Conservation (phyloP, 1,140 invertebrate species). For the Diachasma alloeum region DNA sequence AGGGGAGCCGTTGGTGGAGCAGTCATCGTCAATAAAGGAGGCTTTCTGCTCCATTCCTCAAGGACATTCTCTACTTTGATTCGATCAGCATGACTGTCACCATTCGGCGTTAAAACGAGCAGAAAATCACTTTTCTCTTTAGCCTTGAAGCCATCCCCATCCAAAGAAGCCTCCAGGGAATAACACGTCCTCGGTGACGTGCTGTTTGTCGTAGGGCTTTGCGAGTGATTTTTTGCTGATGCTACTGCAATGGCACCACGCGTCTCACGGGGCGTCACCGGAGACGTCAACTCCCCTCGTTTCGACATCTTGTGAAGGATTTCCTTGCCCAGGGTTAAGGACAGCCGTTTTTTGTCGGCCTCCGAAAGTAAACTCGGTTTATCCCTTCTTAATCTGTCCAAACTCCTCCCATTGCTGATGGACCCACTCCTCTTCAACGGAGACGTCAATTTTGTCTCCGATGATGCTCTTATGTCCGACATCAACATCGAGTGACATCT, state of each 20-base stretch:
- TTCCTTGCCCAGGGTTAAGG: constrained; percentile 76
- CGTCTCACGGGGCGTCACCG: constrained; percentile 71
- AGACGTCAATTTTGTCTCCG: constrained; percentile 3
- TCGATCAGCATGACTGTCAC: constrained; percentile 47
- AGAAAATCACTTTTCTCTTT: constrained; percentile 62
- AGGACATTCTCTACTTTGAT: constrained; percentile 61
- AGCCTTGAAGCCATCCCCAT: constrained; percentile 46
- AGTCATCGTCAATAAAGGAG: constrained; percentile 38
- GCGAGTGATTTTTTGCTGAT: constrained; percentile 47
- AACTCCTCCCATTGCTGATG: constrained; percentile 44
- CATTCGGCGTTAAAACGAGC: constrained; percentile 63
- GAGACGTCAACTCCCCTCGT: constrained; percentile 61
- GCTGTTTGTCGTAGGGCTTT: constrained; percentile 35
- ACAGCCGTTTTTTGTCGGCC: constrained; percentile 76
- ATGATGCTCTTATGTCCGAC: constrained; percentile 22
- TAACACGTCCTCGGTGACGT: constrained; percentile 67
- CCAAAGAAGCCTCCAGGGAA: constrained; percentile 64
- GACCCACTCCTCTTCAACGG: constrained; percentile 46
- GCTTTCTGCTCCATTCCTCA: constrained; percentile 61
- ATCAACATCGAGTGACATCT: constrained; percentile 73
- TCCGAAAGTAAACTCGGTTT: constrained; percentile 60
- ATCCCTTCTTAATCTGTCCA: constrained; percentile 42
- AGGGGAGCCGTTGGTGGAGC: constrained; percentile 48
- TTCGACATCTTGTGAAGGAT: constrained; percentile 70
- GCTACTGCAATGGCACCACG: constrained; percentile 70